phyloP scores from a whole-genome alignment of 2,113 vertebrate genomes.

The Lasiurus borealis region DNA sequence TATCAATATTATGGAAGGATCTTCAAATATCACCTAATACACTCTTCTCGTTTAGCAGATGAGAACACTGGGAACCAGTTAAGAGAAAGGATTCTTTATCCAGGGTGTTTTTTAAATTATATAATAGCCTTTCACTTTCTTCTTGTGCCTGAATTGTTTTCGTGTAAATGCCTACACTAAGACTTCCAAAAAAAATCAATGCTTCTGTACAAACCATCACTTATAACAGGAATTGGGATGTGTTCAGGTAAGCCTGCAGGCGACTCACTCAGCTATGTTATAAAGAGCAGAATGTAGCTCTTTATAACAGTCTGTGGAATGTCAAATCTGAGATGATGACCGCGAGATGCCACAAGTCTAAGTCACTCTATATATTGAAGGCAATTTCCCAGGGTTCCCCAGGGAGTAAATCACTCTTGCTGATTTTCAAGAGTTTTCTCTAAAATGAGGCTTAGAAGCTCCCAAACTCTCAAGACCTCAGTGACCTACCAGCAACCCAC shows the following conservation, averaged over 20 bases:
- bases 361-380: neutral
- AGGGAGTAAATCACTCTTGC: slow-evolving; percentile 38
- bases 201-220: neutral
- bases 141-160: neutral
- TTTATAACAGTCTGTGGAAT: slow-evolving; percentile 11
- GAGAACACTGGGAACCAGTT: slow-evolving; percentile 1
- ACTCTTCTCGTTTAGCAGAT: slow-evolving; percentile 30
- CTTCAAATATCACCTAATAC: neutral
- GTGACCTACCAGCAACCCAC: neutral
- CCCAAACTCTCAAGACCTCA: neutral
- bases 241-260: neutral
- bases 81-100: slow-evolving; percentile 29
- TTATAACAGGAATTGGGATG: slow-evolving; percentile 13
- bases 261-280: neutral
- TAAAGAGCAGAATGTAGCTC: neutral
- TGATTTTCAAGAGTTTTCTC: slow-evolving; percentile 52
- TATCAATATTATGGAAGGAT: neutral
- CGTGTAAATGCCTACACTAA: neutral
- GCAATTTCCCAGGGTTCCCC: slow-evolving; percentile 19
- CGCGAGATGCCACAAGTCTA: slow-evolving; percentile 28
- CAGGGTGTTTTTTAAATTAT: neutral
- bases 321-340: slow-evolving; percentile 10
- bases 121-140: neutral
- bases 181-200: slow-evolving; percentile 19
- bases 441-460: slow-evolving; percentile 40